Evolutionary conservation across 2,113 vertebrate genomes (phyloP).

Genomic region (Peromyscus polionotus): DNA sequence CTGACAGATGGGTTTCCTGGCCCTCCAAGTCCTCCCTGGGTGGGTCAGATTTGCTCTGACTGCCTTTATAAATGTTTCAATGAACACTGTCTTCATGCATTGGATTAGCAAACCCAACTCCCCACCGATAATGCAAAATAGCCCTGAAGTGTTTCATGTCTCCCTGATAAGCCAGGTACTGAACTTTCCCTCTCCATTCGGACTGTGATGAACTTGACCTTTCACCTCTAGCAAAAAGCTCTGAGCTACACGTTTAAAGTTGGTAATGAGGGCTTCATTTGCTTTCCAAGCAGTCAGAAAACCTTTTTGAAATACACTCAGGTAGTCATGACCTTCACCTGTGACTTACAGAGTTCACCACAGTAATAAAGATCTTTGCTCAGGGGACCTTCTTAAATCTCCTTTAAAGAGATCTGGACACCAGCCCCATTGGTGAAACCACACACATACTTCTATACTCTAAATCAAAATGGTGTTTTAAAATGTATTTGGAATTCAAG

Average conservation of each 20-base stretch:
- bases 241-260: conserved; percentile 84
- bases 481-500: conserved; percentile 28
- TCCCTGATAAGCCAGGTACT: conserved; percentile 77
- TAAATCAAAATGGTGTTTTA: conserved; percentile 61
- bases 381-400: conserved; percentile 83
- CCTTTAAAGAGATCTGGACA: conserved; percentile 83
- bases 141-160: conserved; percentile 79
- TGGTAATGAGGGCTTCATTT: conserved; percentile 88
- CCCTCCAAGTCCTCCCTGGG: conserved; percentile 41
- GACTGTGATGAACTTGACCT: conserved; percentile 87
- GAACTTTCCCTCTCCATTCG: conserved; percentile 84
- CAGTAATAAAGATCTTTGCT: conserved; percentile 86
- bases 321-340: conserved; percentile 86
- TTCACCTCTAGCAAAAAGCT: conserved; percentile 87
- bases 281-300: conserved; percentile 88
- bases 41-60: conserved; percentile 52
- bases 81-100: conserved; percentile 74
- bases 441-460: background rate
- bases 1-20: conserved; percentile 66
- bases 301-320: conserved; percentile 87
- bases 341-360: conserved; percentile 87
- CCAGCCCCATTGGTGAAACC: conserved; percentile 72
- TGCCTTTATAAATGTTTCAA: conserved; percentile 81
- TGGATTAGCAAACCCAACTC: conserved; percentile 73
- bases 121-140: conserved; percentile 77